These are phyloP conservation scores for Numida meleagris DNA, from an alignment of 2,113 vertebrate genomes.

Conservation along the genomic window DNA sequence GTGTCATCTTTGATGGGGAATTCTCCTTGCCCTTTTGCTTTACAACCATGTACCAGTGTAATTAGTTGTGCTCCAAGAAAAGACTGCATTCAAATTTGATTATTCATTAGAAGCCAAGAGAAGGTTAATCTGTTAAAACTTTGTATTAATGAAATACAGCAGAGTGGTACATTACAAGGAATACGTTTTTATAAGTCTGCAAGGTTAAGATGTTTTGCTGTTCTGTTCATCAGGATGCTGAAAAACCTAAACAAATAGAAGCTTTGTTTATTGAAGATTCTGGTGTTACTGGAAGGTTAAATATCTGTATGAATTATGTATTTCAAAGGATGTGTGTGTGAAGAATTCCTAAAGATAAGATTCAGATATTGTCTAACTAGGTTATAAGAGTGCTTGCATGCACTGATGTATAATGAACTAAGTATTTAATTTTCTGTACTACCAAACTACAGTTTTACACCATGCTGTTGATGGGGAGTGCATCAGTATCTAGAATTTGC, in stretches of 20 bases:
- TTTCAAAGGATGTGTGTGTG: constrained; percentile 2
- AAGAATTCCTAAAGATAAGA: constrained; percentile 28
- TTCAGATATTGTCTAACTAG: not conserved
- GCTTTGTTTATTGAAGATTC: not conserved
- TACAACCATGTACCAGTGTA: not conserved
- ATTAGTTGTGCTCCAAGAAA: constrained; percentile 31
- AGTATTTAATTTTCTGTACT: not conserved
- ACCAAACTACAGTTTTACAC: not conserved
- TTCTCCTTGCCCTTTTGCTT: constrained; percentile 30
- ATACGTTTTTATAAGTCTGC: not conserved
- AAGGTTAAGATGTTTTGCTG: not conserved
- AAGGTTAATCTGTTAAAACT: constrained; percentile 22
- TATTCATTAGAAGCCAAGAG: constrained; percentile 18
- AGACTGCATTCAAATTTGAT: constrained; percentile 16
- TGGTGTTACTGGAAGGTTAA: constrained; percentile 14
- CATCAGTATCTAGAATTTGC: not conserved
- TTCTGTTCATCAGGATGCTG: constrained; percentile 8
- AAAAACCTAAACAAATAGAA: constrained; percentile 3
- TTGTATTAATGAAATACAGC: not conserved
- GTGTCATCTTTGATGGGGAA: constrained; percentile 8
- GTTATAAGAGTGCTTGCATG: not conserved
- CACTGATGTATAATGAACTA: not conserved
- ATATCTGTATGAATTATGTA: not conserved
- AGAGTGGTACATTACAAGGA: not conserved
- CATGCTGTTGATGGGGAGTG: not conserved